Conservation (phyloP, 92 coral and sea anemone genomes). For the Epizoanthus scotinus region DNA sequence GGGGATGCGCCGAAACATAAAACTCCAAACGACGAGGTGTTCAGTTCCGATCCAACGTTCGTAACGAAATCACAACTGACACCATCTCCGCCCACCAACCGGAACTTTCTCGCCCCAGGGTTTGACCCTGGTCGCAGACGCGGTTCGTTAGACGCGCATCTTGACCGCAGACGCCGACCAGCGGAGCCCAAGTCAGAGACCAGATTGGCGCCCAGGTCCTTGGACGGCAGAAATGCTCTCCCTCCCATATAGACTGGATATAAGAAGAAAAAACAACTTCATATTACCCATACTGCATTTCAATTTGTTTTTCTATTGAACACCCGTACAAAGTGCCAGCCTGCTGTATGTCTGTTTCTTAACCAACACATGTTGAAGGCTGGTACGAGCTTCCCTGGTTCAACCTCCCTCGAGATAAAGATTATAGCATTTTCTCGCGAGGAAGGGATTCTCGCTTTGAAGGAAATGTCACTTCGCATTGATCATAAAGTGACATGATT, state of each 20-base stretch:
- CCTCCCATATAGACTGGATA: conserved; percentile 52
- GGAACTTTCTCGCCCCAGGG: conserved; percentile 52
- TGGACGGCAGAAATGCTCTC: conserved; percentile 51
- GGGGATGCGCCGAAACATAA: conserved; percentile 3
- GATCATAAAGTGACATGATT: too few relatives aligned
- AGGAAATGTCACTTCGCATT: too few relatives aligned
- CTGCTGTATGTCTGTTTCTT: too few relatives aligned
- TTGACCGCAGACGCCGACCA: conserved; percentile 61
- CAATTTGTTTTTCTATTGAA: too few relatives aligned
- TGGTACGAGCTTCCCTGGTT: too few relatives aligned
- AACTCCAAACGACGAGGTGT: conserved; percentile 22
- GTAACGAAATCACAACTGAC: conserved; percentile 57
- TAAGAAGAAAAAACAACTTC: too few relatives aligned
- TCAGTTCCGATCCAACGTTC: conserved; percentile 57
- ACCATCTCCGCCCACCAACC: conserved; percentile 55
- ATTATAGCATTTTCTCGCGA: too few relatives aligned
- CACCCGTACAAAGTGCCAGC: too few relatives aligned
- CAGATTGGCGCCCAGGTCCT: conserved; percentile 81
- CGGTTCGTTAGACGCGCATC: conserved; percentile 67
- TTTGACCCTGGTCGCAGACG: conserved; percentile 75
- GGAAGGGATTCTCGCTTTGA: too few relatives aligned
- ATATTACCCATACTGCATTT: too few relatives aligned
- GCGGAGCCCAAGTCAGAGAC: conserved; percentile 55
- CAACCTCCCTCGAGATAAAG: too few relatives aligned
- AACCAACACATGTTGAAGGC: too few relatives aligned